Conservation (phyloP, 2,797 vertebrate species). For the Leuciscus waleckii region DNA sequence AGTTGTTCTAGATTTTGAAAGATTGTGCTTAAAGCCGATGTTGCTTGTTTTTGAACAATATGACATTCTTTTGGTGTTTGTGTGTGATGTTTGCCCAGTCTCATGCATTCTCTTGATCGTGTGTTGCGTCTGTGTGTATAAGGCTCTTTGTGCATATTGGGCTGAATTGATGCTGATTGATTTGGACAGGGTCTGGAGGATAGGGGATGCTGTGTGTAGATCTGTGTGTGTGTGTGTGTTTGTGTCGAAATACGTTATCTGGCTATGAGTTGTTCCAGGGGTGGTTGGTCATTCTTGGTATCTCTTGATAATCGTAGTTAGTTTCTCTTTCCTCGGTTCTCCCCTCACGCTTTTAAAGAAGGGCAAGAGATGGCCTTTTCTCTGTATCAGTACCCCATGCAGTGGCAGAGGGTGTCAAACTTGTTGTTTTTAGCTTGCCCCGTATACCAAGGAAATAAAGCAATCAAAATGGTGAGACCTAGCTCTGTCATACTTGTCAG, state of each 20-base stretch:
- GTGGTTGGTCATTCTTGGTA: conserved; percentile 36
- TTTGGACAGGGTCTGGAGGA: conserved; percentile 59
- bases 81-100: conserved; percentile 21
- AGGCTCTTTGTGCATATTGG: conserved; percentile 53
- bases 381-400: conserved; percentile 25
- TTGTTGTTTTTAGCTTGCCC: conserved; percentile 60
- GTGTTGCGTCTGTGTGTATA: conserved; percentile 32
- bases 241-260: not conserved
- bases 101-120: conserved; percentile 20
- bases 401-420: conserved; percentile 56
- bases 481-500: not conserved
- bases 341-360: conserved; percentile 27
- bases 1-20: conserved; percentile 42
- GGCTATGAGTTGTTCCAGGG: conserved; percentile 32
- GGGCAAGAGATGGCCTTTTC: conserved; percentile 35
- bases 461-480: conserved; percentile 46
- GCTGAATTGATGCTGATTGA: conserved; percentile 65
- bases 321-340: not conserved
- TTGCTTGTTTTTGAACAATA: conserved; percentile 54
- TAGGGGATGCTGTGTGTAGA: conserved; percentile 16
- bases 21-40: conserved; percentile 44
- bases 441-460: conserved; percentile 54
- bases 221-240: not conserved
- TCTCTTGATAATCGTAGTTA: conserved; percentile 4
- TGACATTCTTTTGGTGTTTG: conserved; percentile 39